Evolutionary conservation across 2,113 vertebrate genomes (phyloP).

Genomic region (Carlito syrichta): DNA sequence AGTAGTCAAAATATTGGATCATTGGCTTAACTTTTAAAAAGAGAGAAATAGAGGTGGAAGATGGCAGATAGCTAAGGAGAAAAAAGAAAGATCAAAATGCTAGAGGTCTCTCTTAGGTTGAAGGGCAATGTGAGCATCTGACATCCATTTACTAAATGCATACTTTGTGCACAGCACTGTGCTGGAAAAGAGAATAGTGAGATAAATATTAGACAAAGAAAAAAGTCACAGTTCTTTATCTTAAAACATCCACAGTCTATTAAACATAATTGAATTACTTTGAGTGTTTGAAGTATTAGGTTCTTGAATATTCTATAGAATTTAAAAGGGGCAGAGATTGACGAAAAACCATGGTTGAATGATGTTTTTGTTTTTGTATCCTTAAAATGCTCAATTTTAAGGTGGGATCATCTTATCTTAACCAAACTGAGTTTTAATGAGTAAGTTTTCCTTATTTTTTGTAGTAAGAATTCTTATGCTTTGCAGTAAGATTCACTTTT

Average conservation of each 20-base stretch:
- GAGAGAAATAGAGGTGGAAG: background rate
- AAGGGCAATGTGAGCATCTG: background rate
- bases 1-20: background rate
- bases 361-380: background rate
- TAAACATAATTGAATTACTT: background rate
- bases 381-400: background rate
- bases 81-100: background rate
- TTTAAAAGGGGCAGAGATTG: background rate
- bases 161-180: background rate
- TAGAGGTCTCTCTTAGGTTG: background rate
- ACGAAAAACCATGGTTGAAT: background rate
- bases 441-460: background rate
- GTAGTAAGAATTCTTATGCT: no score
- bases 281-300: background rate
- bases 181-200: background rate
- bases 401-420: background rate
- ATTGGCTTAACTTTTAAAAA: background rate
- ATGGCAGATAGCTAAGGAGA: background rate
- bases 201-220: background rate
- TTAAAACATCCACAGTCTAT: background rate
- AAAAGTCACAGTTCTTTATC: background rate
- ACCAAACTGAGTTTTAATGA: slow-evolving; percentile 8
- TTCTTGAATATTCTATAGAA: background rate
- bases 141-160: background rate
- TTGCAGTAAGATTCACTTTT: background rate